Percentiles rank a stretch among this genome's conserved stretches.
Conservation (phyloP, 2,797 vertebrate genomes). For the Triplophysa bombifrons region DNA sequence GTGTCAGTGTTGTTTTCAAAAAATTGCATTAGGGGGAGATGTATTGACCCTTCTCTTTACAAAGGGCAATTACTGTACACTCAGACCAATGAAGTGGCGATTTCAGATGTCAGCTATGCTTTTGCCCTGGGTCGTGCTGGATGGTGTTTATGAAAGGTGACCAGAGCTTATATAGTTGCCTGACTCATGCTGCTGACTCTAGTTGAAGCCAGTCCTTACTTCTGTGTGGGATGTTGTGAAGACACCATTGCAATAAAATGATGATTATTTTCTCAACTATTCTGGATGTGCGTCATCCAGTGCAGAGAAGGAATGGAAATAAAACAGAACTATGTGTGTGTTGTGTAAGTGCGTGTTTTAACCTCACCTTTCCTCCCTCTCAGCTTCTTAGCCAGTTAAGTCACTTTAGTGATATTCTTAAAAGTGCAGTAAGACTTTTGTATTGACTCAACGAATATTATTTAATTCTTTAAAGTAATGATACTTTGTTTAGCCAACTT, state of each 20-base stretch:
- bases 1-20: conserved; percentile 57
- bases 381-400: no score
- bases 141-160: neutral
- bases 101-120: conserved; percentile 57
- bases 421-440: no score
- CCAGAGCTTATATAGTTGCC: neutral
- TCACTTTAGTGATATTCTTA: no score
- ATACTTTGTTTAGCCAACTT: no score
- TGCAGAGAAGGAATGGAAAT: conserved; percentile 62
- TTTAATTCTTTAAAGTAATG: no score
- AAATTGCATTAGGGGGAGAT: conserved; percentile 66
- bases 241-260: conserved; percentile 66
- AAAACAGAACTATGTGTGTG: conserved; percentile 60
- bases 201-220: conserved; percentile 61
- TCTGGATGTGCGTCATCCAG: conserved; percentile 69
- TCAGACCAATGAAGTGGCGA: conserved; percentile 59
- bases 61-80: conserved; percentile 62
- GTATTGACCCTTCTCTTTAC: conserved; percentile 53
- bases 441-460: no score
- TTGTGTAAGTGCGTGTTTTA: conserved; percentile 13
- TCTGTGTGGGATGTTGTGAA: conserved; percentile 58
- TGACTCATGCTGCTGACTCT: conserved; percentile 39
- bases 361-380: conserved; percentile 5
- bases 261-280: conserved; percentile 68
- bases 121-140: conserved; percentile 10